A percentile compares a stretch with the other conserved stretches of the same genome.
Evolutionary conservation across 2,113 vertebrate species (phyloP).

Genomic region (Corythoichthys haematopterus): DNA sequence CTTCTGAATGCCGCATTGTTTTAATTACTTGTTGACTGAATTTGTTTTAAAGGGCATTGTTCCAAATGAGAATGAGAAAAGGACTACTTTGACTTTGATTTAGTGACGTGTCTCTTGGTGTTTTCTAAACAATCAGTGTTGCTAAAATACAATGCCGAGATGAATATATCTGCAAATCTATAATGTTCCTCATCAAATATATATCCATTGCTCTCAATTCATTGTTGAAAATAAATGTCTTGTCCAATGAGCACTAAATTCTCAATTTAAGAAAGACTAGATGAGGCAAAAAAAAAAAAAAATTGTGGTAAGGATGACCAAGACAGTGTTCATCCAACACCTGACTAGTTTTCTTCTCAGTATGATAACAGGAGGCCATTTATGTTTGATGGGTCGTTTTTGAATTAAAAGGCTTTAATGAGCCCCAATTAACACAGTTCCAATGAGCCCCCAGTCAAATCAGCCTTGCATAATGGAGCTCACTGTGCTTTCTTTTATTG

Average conservation of each 20-base stretch:
- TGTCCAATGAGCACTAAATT: neutral
- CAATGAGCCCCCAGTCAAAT: constrained; percentile 1
- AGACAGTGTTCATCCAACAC: neutral
- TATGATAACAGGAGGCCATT: neutral
- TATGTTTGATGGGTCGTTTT: constrained; percentile 5
- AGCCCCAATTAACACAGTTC: constrained; percentile 16
- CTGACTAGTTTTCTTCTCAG: neutral
- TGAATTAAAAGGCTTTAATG: constrained; percentile 18
- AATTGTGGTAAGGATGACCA: neutral
- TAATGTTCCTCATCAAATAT: neutral
- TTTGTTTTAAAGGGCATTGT: constrained; percentile 13
- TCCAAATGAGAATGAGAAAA: constrained; percentile 28
- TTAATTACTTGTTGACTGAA: constrained; percentile 10
- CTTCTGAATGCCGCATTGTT: neutral
- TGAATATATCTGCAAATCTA: neutral
- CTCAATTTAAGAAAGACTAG: neutral
- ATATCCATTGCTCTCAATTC: neutral
- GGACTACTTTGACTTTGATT: constrained; percentile 28
- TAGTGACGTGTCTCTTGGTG: constrained; percentile 17
- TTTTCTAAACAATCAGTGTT: neutral
- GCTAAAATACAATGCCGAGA: neutral
- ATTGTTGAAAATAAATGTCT: neutral
- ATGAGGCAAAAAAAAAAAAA: constrained; percentile 4
- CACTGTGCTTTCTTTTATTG: constrained; percentile 12
- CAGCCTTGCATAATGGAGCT: constrained; percentile 8